Evolutionary conservation across 2,797 vertebrate genomes (phyloP), one percentile per base, ranked within the genome.

Genomic region (Percopsis omiscomaycus): DNA sequence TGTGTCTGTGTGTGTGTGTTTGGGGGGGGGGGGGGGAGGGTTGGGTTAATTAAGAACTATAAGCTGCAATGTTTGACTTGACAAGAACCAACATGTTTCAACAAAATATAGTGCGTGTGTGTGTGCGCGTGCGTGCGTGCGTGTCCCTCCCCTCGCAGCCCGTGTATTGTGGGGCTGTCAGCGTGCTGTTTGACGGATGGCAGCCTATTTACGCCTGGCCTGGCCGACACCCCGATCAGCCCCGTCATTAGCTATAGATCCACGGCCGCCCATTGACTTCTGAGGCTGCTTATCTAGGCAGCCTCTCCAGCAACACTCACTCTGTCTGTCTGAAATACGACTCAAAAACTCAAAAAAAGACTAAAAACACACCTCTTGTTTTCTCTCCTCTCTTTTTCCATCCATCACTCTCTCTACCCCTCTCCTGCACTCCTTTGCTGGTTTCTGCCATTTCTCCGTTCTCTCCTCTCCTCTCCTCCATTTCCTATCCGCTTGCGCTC

Each of bases 111-210:
- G 51, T 32, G 61, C 10, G 50, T 44, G 51, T 57, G 59, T 15
- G 28, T 66, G n/a, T 63, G 58, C 32, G 55, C 66, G 61, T 45
- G 52, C 67, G n/a, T 27, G 49, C 59, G 55, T 27, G 16, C 15
- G 54, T 53, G 52, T 47, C 67, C 30, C 60, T 62, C 63, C 64
- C 47, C 68, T 74, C 59, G 13, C 22, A 27, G 37, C 32, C 59
- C 62, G 61, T 56, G 53, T 62, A 84, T 86, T 86, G 84, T 86
- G 64, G 69, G 55, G 71, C 83, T 87, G 84, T 85, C 84, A 86
- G 63, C 68, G 71, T 74, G 77, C 66, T 62, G 76, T 69, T 83
- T 83, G 83, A 84, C 82, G 80, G 76, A 84, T 85, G 71, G 79
- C 76, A 71, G 77, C 59, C 47, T 32, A 85, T 86, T 22, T 85